phyloP scores from a whole-genome alignment of 2,113 vertebrate genomes.

The human region DNA sequence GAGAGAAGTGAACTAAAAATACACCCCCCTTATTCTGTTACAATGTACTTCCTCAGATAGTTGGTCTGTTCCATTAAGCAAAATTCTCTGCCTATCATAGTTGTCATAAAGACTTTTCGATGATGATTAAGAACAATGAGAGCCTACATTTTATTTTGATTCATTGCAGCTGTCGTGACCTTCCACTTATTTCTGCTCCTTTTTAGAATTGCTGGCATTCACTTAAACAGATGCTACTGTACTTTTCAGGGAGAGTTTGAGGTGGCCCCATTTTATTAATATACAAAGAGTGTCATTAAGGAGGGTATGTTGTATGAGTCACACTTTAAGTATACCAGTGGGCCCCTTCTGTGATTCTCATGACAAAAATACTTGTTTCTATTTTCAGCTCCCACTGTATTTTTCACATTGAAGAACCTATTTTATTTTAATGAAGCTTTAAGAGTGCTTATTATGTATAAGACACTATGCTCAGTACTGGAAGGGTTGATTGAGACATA shows the following conservation, averaged over 20 bases:
- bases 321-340: background rate
- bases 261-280: conserved; percentile 27
- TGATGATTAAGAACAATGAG: conserved; percentile 62
- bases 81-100: conserved; percentile 8
- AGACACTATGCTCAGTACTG: background rate
- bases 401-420: conserved; percentile 13
- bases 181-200: conserved; percentile 73
- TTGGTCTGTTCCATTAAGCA: conserved; percentile 51
- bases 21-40: conserved; percentile 32
- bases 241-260: conserved; percentile 12
- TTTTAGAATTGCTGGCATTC: conserved; percentile 65
- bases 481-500: background rate
- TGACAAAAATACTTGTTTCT: conserved; percentile 46
- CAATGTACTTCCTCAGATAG: conserved; percentile 29
- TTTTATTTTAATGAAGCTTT: background rate
- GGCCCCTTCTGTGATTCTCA: conserved; percentile 37
- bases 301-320: conserved; percentile 36
- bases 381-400: background rate
- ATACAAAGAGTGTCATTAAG: conserved; percentile 19
- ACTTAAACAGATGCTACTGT: conserved; percentile 69
- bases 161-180: conserved; percentile 71
- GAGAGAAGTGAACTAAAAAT: conserved; percentile 56
- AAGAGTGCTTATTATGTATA: background rate
- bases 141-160: conserved; percentile 10
- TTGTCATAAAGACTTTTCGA: background rate